Evolutionary conservation across 2,113 vertebrate genomes (phyloP), one percentile per base, ranked within the genome.

Genomic region (Hypocryptadius cinnamomeus): DNA sequence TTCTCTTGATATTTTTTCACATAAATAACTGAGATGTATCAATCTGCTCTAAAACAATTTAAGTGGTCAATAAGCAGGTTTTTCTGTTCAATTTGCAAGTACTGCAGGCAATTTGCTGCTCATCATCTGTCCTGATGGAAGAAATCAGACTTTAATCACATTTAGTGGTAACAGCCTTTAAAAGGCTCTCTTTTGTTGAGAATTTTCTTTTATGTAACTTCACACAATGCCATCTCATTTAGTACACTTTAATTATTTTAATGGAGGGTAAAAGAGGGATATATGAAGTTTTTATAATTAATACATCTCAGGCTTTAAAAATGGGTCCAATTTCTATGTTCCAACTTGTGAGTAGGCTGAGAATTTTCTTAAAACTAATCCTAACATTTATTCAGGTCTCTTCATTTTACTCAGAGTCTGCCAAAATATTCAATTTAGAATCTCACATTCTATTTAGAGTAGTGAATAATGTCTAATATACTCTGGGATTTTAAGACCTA

Each of bases 61-160:
- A 77, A 53, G 54, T 90, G 87, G 73, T 85, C 91, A 88, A 90
- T 92, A 93, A 93, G 65, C 40, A 92, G 47, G 47, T 59, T 92
- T 80, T 85, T 80, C 73, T 83, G 45, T 83, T 93, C 77, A 73
- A 25, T 88, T 89, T 92, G 51, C 90, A 96, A 94, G 71, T 77
- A 85, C 31, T 74, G 56, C 61, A 45, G 63, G 35, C 48, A 86
- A 95, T 92, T 87, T 90, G 31, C 48, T 77, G 40, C 37, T 79
- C 53, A 93, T 93, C 78, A 85, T 92, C 63, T 91, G 54, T 71
- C 51, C 68, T 94, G 44, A 92, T 90, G 56, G 83, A 90, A 91
- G 76, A 94, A 89, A 71, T 85, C 64, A 84, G 42, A 68, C 54
- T 92, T 95, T 84, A 95, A 94, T 91, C 63, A 94, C 84, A 93